A percentile compares a stretch with the other conserved stretches of the same genome.
Conservation (phyloP, 1,140 invertebrate species). For the Drosophila melanogaster region DNA sequence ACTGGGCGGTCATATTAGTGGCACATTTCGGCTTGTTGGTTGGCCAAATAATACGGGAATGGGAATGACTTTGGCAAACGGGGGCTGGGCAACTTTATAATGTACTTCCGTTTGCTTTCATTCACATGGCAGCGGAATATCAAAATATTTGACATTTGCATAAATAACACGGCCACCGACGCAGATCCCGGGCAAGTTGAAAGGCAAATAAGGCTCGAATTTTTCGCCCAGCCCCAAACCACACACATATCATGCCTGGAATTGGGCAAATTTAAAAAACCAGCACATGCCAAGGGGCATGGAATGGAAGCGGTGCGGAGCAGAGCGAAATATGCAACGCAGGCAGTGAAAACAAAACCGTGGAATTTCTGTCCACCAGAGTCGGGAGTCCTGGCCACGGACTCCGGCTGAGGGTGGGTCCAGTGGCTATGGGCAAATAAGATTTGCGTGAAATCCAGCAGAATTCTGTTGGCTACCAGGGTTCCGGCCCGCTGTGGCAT, state of each 20-base stretch:
- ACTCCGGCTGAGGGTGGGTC: conserved; percentile 4
- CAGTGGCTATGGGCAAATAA: conserved; percentile 58
- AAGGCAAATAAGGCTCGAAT: conserved; percentile 40
- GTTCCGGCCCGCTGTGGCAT: conserved; percentile 11
- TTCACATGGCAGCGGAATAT: conserved; percentile 78
- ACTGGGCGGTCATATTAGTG: conserved; percentile 64
- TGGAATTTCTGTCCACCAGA: conserved; percentile 47
- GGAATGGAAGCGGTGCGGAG: not conserved
- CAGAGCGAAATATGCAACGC: conserved; percentile 54
- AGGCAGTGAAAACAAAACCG: conserved; percentile 43
- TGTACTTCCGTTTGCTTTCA: conserved; percentile 78
- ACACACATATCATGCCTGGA: conserved; percentile 59
- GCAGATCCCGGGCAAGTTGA: conserved; percentile 43
- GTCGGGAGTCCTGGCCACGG: conserved; percentile 6
- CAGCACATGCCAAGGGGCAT: conserved; percentile 13
- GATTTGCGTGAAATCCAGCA: conserved; percentile 55
- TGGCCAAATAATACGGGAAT: conserved; percentile 65
- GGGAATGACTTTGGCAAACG: conserved; percentile 3
- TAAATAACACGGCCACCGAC: conserved; percentile 65
- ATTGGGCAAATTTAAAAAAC: conserved; percentile 73
- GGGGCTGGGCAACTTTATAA: conserved; percentile 63
- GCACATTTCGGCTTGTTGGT: conserved; percentile 67
- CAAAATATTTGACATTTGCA: conserved; percentile 82
- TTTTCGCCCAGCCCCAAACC: conserved; percentile 13
- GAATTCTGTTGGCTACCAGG: conserved; percentile 10